Evolutionary conservation across 1,140 invertebrate genomes (phyloP).

Genomic region (Cylas formicarius): DNA sequence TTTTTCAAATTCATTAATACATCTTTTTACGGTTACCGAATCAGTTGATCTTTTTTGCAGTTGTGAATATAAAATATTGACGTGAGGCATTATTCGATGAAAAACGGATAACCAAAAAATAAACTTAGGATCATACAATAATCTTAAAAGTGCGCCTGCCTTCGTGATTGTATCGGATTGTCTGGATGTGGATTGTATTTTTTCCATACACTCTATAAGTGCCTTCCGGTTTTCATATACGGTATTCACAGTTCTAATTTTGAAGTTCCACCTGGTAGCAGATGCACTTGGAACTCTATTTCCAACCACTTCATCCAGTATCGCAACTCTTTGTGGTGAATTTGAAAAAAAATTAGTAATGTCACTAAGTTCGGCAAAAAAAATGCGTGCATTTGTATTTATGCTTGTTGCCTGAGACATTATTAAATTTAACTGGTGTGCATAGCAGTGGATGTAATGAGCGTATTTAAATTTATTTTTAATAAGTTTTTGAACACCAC

Average conservation of each 20-base stretch:
- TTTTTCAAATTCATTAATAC: conserved; percentile 14
- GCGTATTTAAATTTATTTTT: conserved; percentile 32
- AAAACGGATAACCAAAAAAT: conserved; percentile 15
- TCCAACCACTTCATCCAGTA: conserved; percentile 20
- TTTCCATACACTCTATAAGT: conserved; percentile 17
- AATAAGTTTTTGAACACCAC: conserved; percentile 31
- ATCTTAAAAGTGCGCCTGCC: conserved; percentile 8
- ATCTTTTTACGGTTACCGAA: conserved; percentile 6
- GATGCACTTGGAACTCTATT: conserved; percentile 11
- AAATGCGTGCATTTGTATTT: conserved; percentile 27
- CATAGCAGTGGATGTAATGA: conserved; percentile 38
- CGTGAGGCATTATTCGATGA: conserved; percentile 17
- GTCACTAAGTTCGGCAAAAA: conserved; percentile 23
- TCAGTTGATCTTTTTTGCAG: conserved; percentile 18
- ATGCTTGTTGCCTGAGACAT: conserved; percentile 29
- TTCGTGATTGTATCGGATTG: conserved; percentile 14
- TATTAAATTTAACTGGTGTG: conserved; percentile 38
- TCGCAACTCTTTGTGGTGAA: conserved; percentile 14
- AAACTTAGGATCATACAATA: conserved; percentile 15
- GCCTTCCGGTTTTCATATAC: conserved; percentile 14
- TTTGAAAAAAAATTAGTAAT: conserved; percentile 18
- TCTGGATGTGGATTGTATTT: conserved; percentile 13
- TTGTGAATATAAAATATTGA: conserved; percentile 19
- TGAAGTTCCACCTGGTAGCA: conserved; percentile 19
- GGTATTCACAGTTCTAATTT: conserved; percentile 15